Evolutionary conservation across 2,797 vertebrate genomes (phyloP).

Genomic region (Sebastes miniatus): DNA sequence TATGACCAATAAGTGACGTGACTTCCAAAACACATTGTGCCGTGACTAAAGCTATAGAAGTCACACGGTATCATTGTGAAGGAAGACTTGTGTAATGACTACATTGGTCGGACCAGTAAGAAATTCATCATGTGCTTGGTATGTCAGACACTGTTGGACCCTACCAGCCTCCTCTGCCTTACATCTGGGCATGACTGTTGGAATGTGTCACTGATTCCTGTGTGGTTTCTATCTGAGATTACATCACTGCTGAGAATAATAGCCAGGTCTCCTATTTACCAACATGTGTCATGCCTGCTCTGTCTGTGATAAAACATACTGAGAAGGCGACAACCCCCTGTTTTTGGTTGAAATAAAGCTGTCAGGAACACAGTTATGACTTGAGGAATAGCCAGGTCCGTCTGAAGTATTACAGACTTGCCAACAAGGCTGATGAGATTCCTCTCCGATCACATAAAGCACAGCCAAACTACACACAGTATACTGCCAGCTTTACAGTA

Average conservation of each 20-base stretch:
- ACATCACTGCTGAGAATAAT: slow-evolving; percentile 11
- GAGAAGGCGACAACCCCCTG: background rate
- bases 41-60: background rate
- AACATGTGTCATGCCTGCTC: background rate
- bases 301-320: background rate
- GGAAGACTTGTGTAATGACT: slow-evolving; percentile 8
- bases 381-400: background rate
- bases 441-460: slow-evolving; percentile 14
- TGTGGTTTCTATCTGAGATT: slow-evolving; percentile 8
- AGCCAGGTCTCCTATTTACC: background rate
- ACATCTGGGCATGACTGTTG: slow-evolving; percentile 26
- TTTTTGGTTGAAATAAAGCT: slow-evolving; percentile 17
- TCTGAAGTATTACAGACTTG: slow-evolving; percentile 1
- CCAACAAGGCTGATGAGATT: slow-evolving; percentile 26
- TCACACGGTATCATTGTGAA: background rate
- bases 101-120: slow-evolving; percentile 21
- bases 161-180: background rate
- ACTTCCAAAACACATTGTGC: background rate
- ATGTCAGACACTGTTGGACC: slow-evolving; percentile 32
- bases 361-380: background rate
- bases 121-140: slow-evolving; percentile 47
- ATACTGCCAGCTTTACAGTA: slow-evolving; percentile 29
- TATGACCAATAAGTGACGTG: background rate
- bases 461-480: slow-evolving; percentile 50
- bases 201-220: slow-evolving; percentile 23